phyloP scores from a whole-genome alignment of 2,113 vertebrate genomes.

The Dipodomys stephensi region DNA sequence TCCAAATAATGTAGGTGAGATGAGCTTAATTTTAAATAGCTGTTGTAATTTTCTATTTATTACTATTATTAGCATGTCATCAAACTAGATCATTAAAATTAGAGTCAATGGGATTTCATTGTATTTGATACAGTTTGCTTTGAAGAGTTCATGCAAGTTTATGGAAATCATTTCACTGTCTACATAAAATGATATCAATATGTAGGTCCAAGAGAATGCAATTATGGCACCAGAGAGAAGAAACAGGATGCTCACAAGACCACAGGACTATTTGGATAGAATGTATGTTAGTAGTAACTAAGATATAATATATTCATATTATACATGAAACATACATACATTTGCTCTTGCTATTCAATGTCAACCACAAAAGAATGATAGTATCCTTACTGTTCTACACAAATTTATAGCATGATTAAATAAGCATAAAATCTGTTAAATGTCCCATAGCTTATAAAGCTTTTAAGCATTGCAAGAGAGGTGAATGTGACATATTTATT shows the following conservation, averaged over 20 bases:
- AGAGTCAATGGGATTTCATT: slow-evolving; percentile 27
- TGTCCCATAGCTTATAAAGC: slow-evolving; percentile 36
- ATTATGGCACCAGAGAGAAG: neutral
- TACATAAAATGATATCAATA: neutral
- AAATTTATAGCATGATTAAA: slow-evolving; percentile 58
- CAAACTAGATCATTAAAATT: slow-evolving; percentile 50
- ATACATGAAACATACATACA: neutral
- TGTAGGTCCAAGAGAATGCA: neutral
- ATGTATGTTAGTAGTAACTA: neutral
- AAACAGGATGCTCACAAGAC: neutral
- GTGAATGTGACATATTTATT: slow-evolving; percentile 39
- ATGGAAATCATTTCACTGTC: slow-evolving; percentile 1
- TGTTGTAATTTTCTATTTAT: slow-evolving; percentile 10
- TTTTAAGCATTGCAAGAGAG: slow-evolving; percentile 30
- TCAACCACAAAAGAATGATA: neutral
- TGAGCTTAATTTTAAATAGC: slow-evolving; percentile 7
- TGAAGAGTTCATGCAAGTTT: slow-evolving; percentile 29
- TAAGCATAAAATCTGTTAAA: slow-evolving; percentile 45
- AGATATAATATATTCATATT: neutral
- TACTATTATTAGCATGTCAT: slow-evolving; percentile 40
- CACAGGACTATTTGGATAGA: neutral
- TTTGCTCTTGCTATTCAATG: slow-evolving; percentile 3
- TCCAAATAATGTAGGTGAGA: slow-evolving; percentile 44
- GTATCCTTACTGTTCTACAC: slow-evolving; percentile 25
- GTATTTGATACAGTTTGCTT: slow-evolving; percentile 29